Evolutionary conservation across 35 echinoderm and acorn worm genomes (phyloP), one percentile per base, ranked within the genome.

Genomic region (Holothuria glaberrima): DNA sequence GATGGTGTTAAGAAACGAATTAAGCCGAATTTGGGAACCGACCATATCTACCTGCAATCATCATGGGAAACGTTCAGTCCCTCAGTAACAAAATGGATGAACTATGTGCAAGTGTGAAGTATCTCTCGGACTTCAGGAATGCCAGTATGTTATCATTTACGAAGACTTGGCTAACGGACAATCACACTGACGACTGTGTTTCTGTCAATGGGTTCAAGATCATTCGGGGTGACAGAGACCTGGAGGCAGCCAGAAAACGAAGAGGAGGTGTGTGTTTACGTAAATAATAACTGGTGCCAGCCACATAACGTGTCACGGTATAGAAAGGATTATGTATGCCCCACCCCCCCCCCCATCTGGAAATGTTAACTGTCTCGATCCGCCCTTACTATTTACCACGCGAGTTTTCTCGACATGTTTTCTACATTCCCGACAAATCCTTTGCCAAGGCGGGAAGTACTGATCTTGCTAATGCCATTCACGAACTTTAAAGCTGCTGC

Each of bases 41-140:
- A n/a, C 83, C 91, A 44, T 82, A 67, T 29, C 29, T 88, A 46
- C 91, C 91, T n/a, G 31, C 90, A 27, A 92, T 92, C n/a, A 82
- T 48, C 74, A 83, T 7, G 24, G 88, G n/a, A n/a, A n/a, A n/a
- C n/a, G n/a, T n/a, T n/a, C n/a, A n/a, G n/a, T n/a, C n/a, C n/a
- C n/a, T n/a, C 22, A 44, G 9, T 60, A 92, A 92, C 83, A 92
- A 92, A 88, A 88, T 92, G 82, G 71, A 92, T 44, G 84, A 92
- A 89, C 46, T 89, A 38, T 72, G 71, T 48, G 86, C 38, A 41
- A 88, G 54, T 31, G 52, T 89, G 68, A 89, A 56, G 50, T 89
- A 86, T 74, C 25, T 76, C 6, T 61, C 4, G 83, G 86, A 14
- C 20, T 90, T 27, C 58, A 59, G 58, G 58, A 12, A 59, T 59